Evolutionary conservation across 2,113 vertebrate genomes (phyloP).

Genomic region (Noturus placidus): DNA sequence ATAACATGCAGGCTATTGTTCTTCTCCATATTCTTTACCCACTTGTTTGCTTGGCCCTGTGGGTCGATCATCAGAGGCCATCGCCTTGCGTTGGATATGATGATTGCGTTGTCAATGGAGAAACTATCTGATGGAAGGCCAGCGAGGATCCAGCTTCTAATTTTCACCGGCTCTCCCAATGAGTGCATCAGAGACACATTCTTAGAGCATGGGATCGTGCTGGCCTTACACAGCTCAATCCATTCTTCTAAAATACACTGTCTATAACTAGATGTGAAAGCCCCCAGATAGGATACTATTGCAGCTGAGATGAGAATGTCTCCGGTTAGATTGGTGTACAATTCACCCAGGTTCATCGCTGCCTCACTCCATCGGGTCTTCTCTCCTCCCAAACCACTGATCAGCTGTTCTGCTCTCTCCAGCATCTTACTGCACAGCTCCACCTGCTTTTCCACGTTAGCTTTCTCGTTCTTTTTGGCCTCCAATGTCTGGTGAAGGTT

Average conservation of each 20-base stretch:
- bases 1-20: constrained; percentile 79
- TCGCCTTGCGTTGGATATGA: constrained; percentile 85
- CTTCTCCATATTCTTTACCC: constrained; percentile 92
- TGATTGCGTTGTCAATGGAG: constrained; percentile 87
- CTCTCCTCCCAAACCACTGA: constrained; percentile 86
- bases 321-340: constrained; percentile 81
- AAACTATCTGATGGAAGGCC: constrained; percentile 88
- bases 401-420: constrained; percentile 81
- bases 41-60: constrained; percentile 88
- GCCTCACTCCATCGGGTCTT: constrained; percentile 81
- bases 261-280: constrained; percentile 85
- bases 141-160: constrained; percentile 84
- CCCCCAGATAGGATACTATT: constrained; percentile 82
- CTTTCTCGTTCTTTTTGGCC: constrained; percentile 83
- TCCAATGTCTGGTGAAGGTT: constrained; percentile 77
- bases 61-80: constrained; percentile 92
- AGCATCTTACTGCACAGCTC: constrained; percentile 86
- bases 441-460: constrained; percentile 83
- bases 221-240: constrained; percentile 73
- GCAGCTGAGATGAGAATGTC: constrained; percentile 85
- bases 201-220: constrained; percentile 80
- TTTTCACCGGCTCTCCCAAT: constrained; percentile 84
- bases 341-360: constrained; percentile 74
- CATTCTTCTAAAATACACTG: constrained; percentile 82
- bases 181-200: constrained; percentile 79